Conservation (phyloP, 2,113 vertebrate genomes). For the Zootoca vivipara region DNA sequence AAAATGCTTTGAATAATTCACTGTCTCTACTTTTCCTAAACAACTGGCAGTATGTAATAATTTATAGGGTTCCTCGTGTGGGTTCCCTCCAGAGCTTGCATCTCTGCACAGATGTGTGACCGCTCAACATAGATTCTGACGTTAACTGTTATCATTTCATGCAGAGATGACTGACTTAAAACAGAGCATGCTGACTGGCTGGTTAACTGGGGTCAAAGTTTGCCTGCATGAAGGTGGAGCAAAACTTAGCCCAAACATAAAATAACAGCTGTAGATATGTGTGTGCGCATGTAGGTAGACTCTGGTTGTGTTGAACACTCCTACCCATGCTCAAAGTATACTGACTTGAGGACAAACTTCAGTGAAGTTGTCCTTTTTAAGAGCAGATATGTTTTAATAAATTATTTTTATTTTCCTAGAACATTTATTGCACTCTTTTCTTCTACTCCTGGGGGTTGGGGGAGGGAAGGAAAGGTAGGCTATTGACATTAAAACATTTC, state of each 20-base stretch:
- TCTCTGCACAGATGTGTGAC: neutral
- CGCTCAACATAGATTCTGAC: constrained; percentile 14
- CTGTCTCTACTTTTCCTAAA: constrained; percentile 55
- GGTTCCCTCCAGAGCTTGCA: neutral
- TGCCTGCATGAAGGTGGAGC: constrained; percentile 8
- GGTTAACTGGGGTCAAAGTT: constrained; percentile 20
- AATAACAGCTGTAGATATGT: constrained; percentile 4
- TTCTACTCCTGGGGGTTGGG: no score
- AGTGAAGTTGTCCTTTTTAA: constrained; percentile 67
- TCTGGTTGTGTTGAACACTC: constrained; percentile 53
- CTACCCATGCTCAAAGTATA: constrained; percentile 44
- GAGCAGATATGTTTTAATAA: constrained; percentile 74
- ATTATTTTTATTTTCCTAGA: constrained; percentile 83
- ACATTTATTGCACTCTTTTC: constrained; percentile 1
- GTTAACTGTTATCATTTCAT: neutral
- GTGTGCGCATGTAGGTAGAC: constrained; percentile 38
- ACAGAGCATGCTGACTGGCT: constrained; percentile 40
- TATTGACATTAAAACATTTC: neutral
- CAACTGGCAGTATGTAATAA: neutral
- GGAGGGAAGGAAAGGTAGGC: neutral
- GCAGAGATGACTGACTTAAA: neutral
- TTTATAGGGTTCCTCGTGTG: neutral
- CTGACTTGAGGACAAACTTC: constrained; percentile 71
- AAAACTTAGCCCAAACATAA: neutral
- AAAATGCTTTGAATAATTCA: constrained; percentile 47